These are phyloP conservation scores for Anas platyrhynchos DNA, from an alignment of 2,113 vertebrate genomes.

Conservation along the genomic window DNA sequence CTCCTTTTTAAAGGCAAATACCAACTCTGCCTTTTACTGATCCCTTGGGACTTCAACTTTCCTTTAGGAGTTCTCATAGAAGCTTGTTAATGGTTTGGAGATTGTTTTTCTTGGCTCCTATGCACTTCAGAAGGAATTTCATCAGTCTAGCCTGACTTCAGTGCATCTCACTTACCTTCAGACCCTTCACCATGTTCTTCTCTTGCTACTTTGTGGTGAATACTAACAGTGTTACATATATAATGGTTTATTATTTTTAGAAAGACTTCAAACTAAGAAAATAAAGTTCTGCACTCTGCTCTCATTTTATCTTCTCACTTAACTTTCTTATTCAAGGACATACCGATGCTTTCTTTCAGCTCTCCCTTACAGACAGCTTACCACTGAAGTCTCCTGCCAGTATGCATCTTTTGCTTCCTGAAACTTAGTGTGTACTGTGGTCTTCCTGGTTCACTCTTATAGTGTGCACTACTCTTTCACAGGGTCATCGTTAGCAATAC, in stretches of 20 bases:
- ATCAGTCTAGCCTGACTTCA: not conserved
- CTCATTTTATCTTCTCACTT: not conserved
- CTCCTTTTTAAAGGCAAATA: conserved; percentile 38
- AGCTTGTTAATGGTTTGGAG: conserved; percentile 45
- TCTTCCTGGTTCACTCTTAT: not conserved
- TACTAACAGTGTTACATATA: not conserved
- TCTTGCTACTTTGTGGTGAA: not conserved
- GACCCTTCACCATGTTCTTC: not conserved
- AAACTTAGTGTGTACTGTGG: not conserved
- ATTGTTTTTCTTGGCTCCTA: conserved; percentile 51
- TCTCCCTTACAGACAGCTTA: not conserved
- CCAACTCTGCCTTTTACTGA: conserved; percentile 8
- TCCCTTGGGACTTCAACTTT: not conserved
- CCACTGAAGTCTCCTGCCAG: not conserved
- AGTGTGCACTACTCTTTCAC: not conserved
- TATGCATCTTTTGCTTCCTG: not conserved
- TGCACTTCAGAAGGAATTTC: conserved; percentile 8
- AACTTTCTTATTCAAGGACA: not conserved
- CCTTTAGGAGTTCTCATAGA: conserved; percentile 41
- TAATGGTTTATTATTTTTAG: not conserved
- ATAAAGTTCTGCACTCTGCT: not conserved
- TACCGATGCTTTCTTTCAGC: not conserved
- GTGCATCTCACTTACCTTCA: conserved; percentile 1
- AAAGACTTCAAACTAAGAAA: not conserved
- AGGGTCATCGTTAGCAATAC: not conserved